Base-by-base conservation (phyloP, 2,113 vertebrate genomes). In the Nyctibius bracteatus region DNA sequence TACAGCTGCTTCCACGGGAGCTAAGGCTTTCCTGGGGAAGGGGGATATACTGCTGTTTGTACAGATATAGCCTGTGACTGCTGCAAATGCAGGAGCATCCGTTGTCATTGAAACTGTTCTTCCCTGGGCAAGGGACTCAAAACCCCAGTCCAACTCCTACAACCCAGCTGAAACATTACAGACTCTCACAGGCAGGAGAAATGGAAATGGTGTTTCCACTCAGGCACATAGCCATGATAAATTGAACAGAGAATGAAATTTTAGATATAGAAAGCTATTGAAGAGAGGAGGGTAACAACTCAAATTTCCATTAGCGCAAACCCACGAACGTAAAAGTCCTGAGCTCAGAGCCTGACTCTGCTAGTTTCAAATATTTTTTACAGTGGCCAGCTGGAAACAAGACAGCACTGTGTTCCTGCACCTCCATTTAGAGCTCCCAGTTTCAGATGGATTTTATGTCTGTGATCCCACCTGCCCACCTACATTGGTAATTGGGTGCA, bases 381-480 rank as follows among this genome's bases (percentile, higher is more conserved):
- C 14, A 35, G 14, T 51, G 35, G 10, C 61, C 33, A 86, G 5
- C 51, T 67, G 39, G 16, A 80, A 83, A 68, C 12, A 59, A 47
- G 44, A 37, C 5, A 63, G 4, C 7, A 37, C 39, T 1, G 0
- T 67, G 20, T 39, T 74, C 27, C 33, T 70, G 16, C 4, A 55
- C 14, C 17, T 62, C 18, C 20, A 19, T 55, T 79, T 85, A 70
- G 17, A 70, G 14, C 5, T 80, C 13, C 6, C 11, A 54, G 10
- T 11, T 55, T 44, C 8, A 66, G 39, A 58, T 6, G 12, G 4
- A n/a, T 59, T 70, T 94, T 41, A 9, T 46, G 9, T 25, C 43
- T 0, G 0, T 43, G 24, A 67, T 66, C 12, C 30, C 5, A 43
- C 19, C 5, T 2, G 1, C 16, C 6, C 71, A 68, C 12, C 25